phyloP scores from a whole-genome alignment of 2,113 vertebrate species.

The Aviceda subcristata region DNA sequence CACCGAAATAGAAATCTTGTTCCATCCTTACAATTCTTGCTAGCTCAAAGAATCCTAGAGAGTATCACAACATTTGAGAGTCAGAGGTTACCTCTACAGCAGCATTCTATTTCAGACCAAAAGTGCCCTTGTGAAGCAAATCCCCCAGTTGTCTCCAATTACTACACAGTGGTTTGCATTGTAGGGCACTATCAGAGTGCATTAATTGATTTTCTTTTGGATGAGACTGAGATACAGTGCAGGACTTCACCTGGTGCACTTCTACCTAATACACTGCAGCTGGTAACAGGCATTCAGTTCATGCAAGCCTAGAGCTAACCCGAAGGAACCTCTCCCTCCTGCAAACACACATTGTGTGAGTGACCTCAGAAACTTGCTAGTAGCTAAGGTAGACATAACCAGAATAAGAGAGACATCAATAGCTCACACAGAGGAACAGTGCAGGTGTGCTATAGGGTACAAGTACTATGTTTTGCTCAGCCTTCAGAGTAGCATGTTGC shows the following conservation, averaged over 20 bases:
- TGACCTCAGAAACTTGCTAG: neutral
- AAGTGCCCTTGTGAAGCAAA: neutral
- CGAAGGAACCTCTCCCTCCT: neutral
- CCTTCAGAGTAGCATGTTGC: neutral
- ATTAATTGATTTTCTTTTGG: neutral
- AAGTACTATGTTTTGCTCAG: neutral
- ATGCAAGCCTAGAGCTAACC: neutral
- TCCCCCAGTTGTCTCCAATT: neutral
- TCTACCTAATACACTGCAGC: neutral
- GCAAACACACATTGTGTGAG: accelerated
- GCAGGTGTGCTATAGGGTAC: neutral
- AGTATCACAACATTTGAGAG: neutral
- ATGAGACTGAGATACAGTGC: neutral
- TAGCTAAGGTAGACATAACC: neutral
- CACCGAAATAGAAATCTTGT: neutral
- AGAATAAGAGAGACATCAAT: neutral
- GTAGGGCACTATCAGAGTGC: neutral
- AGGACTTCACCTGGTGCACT: neutral
- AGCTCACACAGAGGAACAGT: neutral
- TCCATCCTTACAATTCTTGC: neutral
- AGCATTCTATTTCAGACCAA: neutral
- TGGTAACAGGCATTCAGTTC: neutral
- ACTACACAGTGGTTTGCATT: neutral
- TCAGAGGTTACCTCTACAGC: neutral
- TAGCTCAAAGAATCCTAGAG: neutral